A percentile compares a stretch with the other conserved stretches of the same genome.
Evolutionary conservation across 2,888 invertebrate species (phyloP).

Genomic region (Thysanoteuthis rhombus): DNA sequence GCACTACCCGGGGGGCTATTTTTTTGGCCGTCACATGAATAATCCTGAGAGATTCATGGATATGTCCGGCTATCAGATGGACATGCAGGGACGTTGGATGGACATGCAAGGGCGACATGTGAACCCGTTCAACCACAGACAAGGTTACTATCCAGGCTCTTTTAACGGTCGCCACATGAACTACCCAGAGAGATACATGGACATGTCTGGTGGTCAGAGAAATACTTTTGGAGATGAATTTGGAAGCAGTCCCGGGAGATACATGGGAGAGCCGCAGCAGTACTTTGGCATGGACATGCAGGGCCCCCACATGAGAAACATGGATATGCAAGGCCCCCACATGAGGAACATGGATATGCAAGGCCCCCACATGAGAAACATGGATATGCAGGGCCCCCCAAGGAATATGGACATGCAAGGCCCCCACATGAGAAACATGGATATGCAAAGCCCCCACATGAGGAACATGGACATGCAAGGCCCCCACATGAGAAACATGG

Average conservation of each 20-base stretch:
- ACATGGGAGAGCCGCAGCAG: neutral
- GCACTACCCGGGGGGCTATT: neutral
- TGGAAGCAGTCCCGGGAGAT: neutral
- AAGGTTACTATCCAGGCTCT: neutral
- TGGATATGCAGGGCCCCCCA: too few relatives aligned
- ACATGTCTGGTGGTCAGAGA: neutral
- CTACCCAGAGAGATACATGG: neutral
- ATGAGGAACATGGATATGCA: neutral
- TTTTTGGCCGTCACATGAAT: too few relatives aligned
- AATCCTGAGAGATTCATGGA: neutral
- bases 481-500: neutral
- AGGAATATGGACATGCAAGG: too few relatives aligned
- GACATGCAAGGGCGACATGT: neutral
- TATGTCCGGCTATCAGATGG: neutral
- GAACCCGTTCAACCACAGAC: neutral
- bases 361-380: neutral
- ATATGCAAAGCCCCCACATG: too few relatives aligned
- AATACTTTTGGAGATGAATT: neutral
- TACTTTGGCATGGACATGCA: neutral
- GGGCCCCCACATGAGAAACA: too few relatives aligned
- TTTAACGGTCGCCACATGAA: neutral
- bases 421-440: neutral
- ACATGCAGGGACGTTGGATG: slow-evolving; percentile 1
- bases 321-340: too few relatives aligned
- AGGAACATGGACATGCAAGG: too few relatives aligned